A percentile compares a stretch with the other conserved stretches of the same genome.
Conservation (phyloP, 2,113 vertebrate species). For the Carassius carassius region DNA sequence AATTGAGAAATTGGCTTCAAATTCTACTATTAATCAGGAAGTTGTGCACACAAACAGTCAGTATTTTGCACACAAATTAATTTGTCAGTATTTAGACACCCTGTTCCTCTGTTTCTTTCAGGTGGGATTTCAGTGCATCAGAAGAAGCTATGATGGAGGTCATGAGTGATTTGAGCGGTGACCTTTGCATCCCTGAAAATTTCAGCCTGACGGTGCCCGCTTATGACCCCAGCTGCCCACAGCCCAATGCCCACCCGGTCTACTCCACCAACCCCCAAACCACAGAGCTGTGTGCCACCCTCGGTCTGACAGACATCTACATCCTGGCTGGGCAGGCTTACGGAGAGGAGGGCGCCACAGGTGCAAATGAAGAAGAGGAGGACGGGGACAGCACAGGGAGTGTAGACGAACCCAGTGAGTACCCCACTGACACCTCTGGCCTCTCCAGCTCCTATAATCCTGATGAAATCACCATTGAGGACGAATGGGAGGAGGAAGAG, state of each 20-base stretch:
- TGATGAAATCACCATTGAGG: conserved; percentile 93
- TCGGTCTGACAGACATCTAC: conserved; percentile 90
- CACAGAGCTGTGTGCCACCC: conserved; percentile 88
- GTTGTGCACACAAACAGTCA: too few species aligned
- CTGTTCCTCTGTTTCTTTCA: conserved; percentile 57
- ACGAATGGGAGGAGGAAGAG: conserved; percentile 84
- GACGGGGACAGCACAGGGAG: conserved; percentile 79
- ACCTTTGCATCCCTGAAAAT: conserved; percentile 87
- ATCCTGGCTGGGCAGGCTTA: conserved; percentile 65
- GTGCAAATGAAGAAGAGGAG: conserved; percentile 62
- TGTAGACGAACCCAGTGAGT: conserved; percentile 86
- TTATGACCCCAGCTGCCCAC: conserved; percentile 82
- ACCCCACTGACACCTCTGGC: conserved; percentile 85
- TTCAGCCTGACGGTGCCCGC: conserved; percentile 82
- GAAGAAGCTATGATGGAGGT: conserved; percentile 85
- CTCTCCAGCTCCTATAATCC: conserved; percentile 87
- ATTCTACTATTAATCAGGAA: not conserved
- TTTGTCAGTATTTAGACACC: not conserved
- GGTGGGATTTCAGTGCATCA: conserved; percentile 91
- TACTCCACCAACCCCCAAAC: conserved; percentile 90
- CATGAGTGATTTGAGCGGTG: conserved; percentile 80
- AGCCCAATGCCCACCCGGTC: conserved; percentile 71
- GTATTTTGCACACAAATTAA: not conserved
- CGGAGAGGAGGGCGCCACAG: conserved; percentile 63
- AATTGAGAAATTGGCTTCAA: not conserved